Evolutionary conservation across 2,797 vertebrate species (phyloP).

Genomic region (Jordanella pulchra): DNA sequence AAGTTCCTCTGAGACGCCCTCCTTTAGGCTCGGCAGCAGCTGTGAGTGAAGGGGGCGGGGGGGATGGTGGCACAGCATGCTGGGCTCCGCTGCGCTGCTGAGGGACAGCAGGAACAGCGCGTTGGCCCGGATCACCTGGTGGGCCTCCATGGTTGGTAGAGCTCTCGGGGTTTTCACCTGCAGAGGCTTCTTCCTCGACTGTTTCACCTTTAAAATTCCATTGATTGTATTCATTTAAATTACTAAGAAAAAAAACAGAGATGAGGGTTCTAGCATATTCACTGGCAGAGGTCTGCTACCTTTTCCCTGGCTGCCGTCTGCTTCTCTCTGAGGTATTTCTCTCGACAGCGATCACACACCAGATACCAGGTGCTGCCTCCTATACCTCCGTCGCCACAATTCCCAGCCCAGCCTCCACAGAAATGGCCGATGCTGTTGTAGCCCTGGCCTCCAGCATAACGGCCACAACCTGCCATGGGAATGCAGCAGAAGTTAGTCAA

Average conservation of each 20-base stretch:
- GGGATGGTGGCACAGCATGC: conserved; percentile 93
- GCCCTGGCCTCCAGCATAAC: conserved; percentile 96
- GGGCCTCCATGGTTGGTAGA: conserved; percentile 97
- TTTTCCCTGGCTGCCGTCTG: conserved; percentile 97
- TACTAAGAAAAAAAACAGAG: not conserved
- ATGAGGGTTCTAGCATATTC: not conserved
- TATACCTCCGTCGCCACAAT: conserved; percentile 97
- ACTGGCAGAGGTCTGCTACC: conserved; percentile 71
- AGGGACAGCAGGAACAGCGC: conserved; percentile 94
- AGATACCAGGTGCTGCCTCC: conserved; percentile 99
- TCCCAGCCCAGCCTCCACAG: conserved; percentile 98
- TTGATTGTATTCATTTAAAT: conserved; percentile 11
- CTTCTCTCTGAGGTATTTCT: conserved; percentile 97
- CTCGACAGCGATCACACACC: conserved; percentile 96
- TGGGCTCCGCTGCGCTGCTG: conserved; percentile 96
- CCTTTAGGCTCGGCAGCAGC: conserved; percentile 95
- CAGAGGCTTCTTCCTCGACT: conserved; percentile 94
- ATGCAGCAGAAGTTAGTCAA: conserved; percentile 3
- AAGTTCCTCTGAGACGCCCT: conserved; percentile 94
- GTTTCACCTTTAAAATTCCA: conserved; percentile 86
- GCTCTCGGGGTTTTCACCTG: conserved; percentile 97
- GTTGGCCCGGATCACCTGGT: conserved; percentile 98
- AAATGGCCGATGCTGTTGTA: conserved; percentile 99
- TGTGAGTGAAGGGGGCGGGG: conserved; percentile 91
- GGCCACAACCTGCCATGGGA: conserved; percentile 88